Evolutionary conservation across 2,113 vertebrate species (phyloP).

Genomic region (Hippocampus abdominalis): DNA sequence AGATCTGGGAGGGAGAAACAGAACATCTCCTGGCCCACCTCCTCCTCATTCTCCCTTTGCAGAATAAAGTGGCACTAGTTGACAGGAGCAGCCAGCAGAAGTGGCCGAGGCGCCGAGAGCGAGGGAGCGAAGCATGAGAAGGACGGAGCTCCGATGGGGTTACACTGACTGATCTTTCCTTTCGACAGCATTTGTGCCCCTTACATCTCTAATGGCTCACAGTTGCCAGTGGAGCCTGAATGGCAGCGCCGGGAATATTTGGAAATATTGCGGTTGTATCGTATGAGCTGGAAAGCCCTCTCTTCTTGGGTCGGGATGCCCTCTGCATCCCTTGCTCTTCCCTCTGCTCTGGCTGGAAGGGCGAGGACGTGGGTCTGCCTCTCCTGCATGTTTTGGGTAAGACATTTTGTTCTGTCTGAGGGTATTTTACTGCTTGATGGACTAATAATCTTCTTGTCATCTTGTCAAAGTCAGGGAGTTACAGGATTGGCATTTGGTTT

Average conservation of each 20-base stretch:
- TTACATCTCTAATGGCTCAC: slow-evolving; percentile 57
- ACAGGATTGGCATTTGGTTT: background rate
- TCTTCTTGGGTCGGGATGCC: slow-evolving; percentile 58
- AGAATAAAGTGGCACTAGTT: slow-evolving; percentile 59
- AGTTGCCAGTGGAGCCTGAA: slow-evolving; percentile 6
- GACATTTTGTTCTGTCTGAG: slow-evolving; percentile 10
- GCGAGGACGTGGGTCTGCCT: slow-evolving; percentile 84
- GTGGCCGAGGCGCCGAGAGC: slow-evolving; percentile 28
- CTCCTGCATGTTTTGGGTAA: slow-evolving; percentile 88
- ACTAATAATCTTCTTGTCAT: background rate
- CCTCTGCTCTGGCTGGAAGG: slow-evolving; percentile 53
- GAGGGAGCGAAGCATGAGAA: slow-evolving; percentile 28
- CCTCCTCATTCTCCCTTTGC: slow-evolving; percentile 7
- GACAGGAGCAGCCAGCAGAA: slow-evolving; percentile 36
- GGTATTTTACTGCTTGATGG: background rate
- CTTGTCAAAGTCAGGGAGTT: background rate
- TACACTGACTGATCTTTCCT: slow-evolving; percentile 37
- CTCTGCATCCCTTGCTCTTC: slow-evolving; percentile 67
- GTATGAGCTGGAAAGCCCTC: slow-evolving; percentile 22
- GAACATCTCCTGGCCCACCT: slow-evolving; percentile 38
- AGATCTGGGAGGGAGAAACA: slow-evolving; percentile 48
- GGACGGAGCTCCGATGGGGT: slow-evolving; percentile 37
- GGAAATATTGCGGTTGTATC: slow-evolving; percentile 46
- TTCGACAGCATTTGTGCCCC: slow-evolving; percentile 29
- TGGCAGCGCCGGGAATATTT: slow-evolving; percentile 32